These are phyloP conservation scores for Endomychus coccineus DNA, from an alignment of 2,888 invertebrate genomes.

Conservation along the genomic window DNA sequence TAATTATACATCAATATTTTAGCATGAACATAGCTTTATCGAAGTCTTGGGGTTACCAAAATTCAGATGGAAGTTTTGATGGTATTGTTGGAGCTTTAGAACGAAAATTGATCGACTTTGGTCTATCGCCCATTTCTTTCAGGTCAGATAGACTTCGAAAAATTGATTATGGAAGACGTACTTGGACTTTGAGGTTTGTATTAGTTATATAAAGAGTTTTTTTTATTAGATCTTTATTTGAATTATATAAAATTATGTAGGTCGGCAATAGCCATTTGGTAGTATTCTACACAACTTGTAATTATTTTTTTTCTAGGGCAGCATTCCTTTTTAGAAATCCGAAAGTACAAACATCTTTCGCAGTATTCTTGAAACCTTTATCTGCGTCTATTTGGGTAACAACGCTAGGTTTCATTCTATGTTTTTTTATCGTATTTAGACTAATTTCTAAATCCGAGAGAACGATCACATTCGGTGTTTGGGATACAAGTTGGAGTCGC, in stretches of 20 bases:
- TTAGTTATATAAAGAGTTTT: no score
- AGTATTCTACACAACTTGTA: not conserved
- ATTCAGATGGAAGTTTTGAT: conserved; percentile 32
- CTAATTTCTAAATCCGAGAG: conserved; percentile 23
- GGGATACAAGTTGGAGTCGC: conserved; percentile 28
- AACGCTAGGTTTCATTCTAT: conserved; percentile 16
- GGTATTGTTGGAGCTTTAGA: conserved; percentile 34
- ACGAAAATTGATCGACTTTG: conserved; percentile 29
- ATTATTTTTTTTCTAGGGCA: conserved; percentile 22
- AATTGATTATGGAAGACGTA: conserved; percentile 33
- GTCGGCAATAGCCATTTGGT: no score
- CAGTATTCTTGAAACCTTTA: conserved; percentile 33
- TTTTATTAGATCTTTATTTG: no score
- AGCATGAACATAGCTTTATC: conserved; percentile 3
- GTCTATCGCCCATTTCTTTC: conserved; percentile 33
- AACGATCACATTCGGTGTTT: no score
- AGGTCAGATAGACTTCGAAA: conserved; percentile 29
- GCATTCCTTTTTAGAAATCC: conserved; percentile 35
- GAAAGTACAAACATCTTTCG: conserved; percentile 28
- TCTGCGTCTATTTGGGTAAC: conserved; percentile 31
- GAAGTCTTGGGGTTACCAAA: conserved; percentile 35
- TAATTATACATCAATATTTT: no score
- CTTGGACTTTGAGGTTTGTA: conserved; percentile 32
- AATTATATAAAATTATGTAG: no score
- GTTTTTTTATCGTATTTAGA: conserved; percentile 26